A percentile compares a stretch with the other conserved stretches of the same genome.
Evolutionary conservation across 2,797 vertebrate species (phyloP).

Genomic region (Hippocampus kuda): DNA sequence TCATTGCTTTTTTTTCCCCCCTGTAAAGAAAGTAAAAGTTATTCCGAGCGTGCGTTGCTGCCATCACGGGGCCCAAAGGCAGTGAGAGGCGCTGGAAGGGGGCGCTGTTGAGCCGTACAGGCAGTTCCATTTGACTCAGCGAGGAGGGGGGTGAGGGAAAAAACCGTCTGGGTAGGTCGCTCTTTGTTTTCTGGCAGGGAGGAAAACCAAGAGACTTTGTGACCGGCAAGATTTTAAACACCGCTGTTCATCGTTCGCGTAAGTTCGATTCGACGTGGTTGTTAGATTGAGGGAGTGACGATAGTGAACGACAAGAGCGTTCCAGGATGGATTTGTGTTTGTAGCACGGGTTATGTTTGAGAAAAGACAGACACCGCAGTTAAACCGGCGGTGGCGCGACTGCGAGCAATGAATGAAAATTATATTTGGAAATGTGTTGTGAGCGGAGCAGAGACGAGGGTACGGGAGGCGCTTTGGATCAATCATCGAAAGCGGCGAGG

Average conservation of each 20-base stretch:
- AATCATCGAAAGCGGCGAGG: conserved; percentile 39
- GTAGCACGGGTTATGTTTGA: background rate
- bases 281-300: background rate
- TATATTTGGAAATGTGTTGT: conserved; percentile 51
- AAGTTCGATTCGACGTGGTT: conserved; percentile 17
- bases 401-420: conserved; percentile 68
- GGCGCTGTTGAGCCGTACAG: conserved; percentile 57
- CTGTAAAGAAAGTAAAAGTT: no score
- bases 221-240: conserved; percentile 50
- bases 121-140: conserved; percentile 49
- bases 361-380: conserved; percentile 49
- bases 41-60: conserved; percentile 20
- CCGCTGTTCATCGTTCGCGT: conserved; percentile 44
- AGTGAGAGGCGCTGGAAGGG: conserved; percentile 28
- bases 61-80: conserved; percentile 38
- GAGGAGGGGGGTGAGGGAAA: conserved; percentile 45
- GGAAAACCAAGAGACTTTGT: conserved; percentile 58
- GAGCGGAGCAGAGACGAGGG: conserved; percentile 46
- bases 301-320: background rate
- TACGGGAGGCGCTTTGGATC: conserved; percentile 67
- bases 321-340: background rate
- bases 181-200: conserved; percentile 70
- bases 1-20: background rate
- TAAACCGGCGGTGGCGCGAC: conserved; percentile 48
- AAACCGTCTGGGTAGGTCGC: conserved; percentile 58